Evolutionary conservation across 92 coral and sea anemone genomes (phyloP), one percentile per base, ranked within the genome.

Genomic region (Hydrozoanthus gracilis): DNA sequence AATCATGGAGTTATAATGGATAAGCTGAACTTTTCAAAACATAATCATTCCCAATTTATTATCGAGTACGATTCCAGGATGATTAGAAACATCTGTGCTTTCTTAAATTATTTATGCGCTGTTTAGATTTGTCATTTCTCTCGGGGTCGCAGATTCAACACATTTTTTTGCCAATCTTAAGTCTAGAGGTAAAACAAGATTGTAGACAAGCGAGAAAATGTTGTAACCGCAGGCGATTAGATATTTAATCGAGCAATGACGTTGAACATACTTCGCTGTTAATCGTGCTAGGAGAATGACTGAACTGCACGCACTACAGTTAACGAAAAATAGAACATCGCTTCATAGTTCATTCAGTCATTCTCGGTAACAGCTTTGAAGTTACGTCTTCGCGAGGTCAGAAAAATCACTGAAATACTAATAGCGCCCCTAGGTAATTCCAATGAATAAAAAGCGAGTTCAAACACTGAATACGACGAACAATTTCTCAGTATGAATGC

Each of bases 51-150:
- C 49, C 74, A 64, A 80, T 65, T 65, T 80, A 51, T 91, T 88
- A 88, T 91, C 88, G 87, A 83, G 89, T 74, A 91, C 91, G 77
- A 85, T 92, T 92, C 65, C 56, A 82, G 88, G 82, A 86, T 82
- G 91, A 87, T 87, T 86, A 86, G 86, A 83, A 86, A 90, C 95
- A 92, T 90, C 94, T 90, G 92, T 90, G 76, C 87, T 83, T 62
- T 71, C 68, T 87, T 95, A 62, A 92, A 95, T 91, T 83, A 95
- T 95, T 91, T 86, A 95, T 92, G 87, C 75, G 86, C 90, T 95
- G 87, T 95, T 86, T 84, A 79, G 85, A 49, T 80, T 80, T 64
- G 85, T 56, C 72, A 80, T 66, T 64, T 49, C 73, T 65, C 12
- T 50, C 56, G 79, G 79, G 79, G 79, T 74, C 79, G 79, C 48